These are phyloP conservation scores for Meteorus colon DNA, from an alignment of 2,888 invertebrate species.

Conservation along the genomic window DNA sequence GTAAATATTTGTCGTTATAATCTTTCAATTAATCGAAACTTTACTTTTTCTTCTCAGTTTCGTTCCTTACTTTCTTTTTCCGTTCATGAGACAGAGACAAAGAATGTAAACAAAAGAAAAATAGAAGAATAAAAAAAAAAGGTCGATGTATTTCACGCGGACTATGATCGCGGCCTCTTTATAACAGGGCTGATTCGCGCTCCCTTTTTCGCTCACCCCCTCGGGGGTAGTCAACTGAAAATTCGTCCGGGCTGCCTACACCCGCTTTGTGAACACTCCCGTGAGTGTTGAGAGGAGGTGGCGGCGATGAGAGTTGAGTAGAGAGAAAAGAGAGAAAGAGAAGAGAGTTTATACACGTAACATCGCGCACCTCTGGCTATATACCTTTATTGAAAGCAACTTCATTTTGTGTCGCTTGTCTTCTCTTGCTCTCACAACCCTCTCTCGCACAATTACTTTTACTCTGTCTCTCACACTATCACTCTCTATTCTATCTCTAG, in stretches of 20 bases:
- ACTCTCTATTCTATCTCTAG: not conserved
- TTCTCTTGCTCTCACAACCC: conserved; percentile 17
- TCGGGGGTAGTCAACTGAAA: conserved; percentile 35
- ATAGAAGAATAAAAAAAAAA: conserved; percentile 30
- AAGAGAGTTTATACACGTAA: conserved; percentile 8
- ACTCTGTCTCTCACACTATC: not conserved
- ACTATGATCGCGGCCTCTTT: conserved; percentile 37
- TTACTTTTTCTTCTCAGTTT: not conserved
- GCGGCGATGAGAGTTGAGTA: not conserved
- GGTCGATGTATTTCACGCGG: conserved; percentile 34
- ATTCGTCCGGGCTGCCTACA: conserved; percentile 39
- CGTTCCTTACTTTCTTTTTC: not conserved
- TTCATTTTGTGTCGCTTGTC: conserved; percentile 41
- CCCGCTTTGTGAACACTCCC: conserved; percentile 36
- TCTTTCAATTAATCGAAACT: too few species aligned
- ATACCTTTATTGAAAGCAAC: conserved; percentile 42
- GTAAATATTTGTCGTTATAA: too few species aligned
- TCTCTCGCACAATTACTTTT: not conserved
- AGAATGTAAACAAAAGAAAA: conserved; percentile 2
- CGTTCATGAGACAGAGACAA: conserved; percentile 14
- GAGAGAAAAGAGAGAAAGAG: conserved; percentile 11
- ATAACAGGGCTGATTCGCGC: conserved; percentile 17
- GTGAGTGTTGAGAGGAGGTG: conserved; percentile 18
- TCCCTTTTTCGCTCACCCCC: conserved; percentile 33
- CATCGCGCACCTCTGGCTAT: conserved; percentile 15